phyloP scores from a whole-genome alignment of 2,888 invertebrate species.

The Uloborus plumipes region DNA sequence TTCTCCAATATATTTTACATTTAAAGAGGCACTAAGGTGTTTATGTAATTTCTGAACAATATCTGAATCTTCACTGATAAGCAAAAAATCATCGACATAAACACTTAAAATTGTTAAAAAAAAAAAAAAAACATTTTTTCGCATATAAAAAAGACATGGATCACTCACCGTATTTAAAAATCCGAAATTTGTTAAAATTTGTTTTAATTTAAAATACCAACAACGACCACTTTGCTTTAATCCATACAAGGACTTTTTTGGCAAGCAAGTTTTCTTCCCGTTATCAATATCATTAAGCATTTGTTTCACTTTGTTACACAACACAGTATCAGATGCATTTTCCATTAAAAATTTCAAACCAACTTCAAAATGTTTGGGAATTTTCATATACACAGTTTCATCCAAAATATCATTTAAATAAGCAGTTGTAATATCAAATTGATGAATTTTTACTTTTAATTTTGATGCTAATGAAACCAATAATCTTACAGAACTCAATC shows the following conservation, averaged over 20 bases:
- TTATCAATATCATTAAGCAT: not conserved
- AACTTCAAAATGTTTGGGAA: not conserved
- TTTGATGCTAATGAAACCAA: not conserved
- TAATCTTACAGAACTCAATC: not conserved
- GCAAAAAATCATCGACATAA: slow-evolving; percentile 1
- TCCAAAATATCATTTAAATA: not conserved
- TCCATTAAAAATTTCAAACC: not conserved
- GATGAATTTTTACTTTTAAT: not conserved
- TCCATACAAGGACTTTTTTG: not conserved
- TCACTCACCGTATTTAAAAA: not conserved
- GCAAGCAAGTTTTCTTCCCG: not conserved
- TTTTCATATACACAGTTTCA: not conserved
- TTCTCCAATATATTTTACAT: slow-evolving; percentile 7
- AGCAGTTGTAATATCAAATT: not conserved
- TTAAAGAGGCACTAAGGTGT: not conserved
- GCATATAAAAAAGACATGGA: not conserved
- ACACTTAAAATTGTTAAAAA: not conserved
- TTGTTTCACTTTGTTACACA: not conserved
- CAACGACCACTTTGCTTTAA: slow-evolving; percentile 1
- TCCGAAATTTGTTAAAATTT: not conserved
- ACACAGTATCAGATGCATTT: not conserved
- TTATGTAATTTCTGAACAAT: not conserved
- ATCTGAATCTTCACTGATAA: not conserved
- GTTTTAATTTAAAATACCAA: not conserved
- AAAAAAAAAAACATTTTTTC: not conserved